phyloP scores from a whole-genome alignment of 23 tunicate species.

The Ciona savignyi region DNA sequence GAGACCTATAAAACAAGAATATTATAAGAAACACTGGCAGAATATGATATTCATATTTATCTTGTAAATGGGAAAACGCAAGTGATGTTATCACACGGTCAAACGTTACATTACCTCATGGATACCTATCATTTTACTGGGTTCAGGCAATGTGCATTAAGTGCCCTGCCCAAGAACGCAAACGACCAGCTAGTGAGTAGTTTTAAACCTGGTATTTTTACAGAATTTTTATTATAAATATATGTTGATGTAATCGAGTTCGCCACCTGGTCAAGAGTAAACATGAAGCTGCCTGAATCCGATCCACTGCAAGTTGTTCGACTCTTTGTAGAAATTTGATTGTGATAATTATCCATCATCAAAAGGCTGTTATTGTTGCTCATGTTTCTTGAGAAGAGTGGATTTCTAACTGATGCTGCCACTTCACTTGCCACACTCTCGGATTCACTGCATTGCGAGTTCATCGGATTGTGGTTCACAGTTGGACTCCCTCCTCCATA shows the following conservation, averaged over 20 bases:
- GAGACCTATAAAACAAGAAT: conserved; percentile 49
- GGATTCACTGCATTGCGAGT: not conserved
- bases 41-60: no score
- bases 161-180: no score
- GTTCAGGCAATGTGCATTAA: no score
- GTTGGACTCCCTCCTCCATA: not conserved
- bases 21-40: no score
- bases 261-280: not conserved
- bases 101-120: no score
- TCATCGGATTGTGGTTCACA: not conserved
- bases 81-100: no score
- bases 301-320: not conserved
- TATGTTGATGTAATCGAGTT: no score
- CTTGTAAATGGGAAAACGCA: no score
- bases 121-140: no score
- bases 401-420: not conserved
- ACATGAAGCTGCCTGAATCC: not conserved
- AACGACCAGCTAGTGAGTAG: no score
- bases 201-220: no score
- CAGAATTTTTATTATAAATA: no score
- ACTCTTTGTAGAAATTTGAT: not conserved
- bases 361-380: conserved; percentile 72
- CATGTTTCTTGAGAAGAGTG: conserved; percentile 27
- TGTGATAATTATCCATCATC: not conserved
- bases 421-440: not conserved